Evolutionary conservation across 37 sponge, comb jelly and placozoan genomes (phyloP).

Genomic region (Aphrocallistes beatrix): DNA sequence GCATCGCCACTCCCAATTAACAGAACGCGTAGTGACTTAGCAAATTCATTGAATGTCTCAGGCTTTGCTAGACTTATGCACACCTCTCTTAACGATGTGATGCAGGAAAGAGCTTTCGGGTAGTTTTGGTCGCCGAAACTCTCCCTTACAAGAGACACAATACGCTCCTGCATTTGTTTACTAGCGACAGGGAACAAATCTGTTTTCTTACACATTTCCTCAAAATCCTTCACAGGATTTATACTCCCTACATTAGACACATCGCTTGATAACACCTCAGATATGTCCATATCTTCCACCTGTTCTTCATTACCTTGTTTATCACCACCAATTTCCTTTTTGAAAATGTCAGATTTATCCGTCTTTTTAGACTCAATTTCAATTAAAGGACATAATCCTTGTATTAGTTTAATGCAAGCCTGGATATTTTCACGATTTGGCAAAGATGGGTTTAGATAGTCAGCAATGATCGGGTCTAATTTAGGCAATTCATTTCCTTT

Average conservation of each 20-base stretch:
- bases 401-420: background rate
- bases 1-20: background rate
- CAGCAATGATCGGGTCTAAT: slow-evolving; percentile 37
- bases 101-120: slow-evolving; percentile 59
- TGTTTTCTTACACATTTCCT: slow-evolving; percentile 22
- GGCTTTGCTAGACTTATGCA: slow-evolving; percentile 18
- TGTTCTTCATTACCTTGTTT: background rate
- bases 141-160: slow-evolving; percentile 53
- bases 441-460: background rate
- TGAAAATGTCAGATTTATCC: background rate
- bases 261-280: background rate
- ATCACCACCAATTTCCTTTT: background rate
- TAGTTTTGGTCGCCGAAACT: slow-evolving; percentile 62
- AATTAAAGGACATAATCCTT: background rate
- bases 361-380: background rate
- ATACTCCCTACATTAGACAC: slow-evolving; percentile 59
- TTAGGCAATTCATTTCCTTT: slow-evolving; percentile 48
- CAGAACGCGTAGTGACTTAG: background rate
- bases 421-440: background rate
- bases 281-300: background rate
- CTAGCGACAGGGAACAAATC: slow-evolving; percentile 30
- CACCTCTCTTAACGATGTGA: slow-evolving; percentile 42
- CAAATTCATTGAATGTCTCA: background rate
- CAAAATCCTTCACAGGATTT: slow-evolving; percentile 68
- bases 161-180: slow-evolving; percentile 50